Evolutionary conservation across 2,797 vertebrate genomes (phyloP).

Genomic region (Gymnopithys bicolor): DNA sequence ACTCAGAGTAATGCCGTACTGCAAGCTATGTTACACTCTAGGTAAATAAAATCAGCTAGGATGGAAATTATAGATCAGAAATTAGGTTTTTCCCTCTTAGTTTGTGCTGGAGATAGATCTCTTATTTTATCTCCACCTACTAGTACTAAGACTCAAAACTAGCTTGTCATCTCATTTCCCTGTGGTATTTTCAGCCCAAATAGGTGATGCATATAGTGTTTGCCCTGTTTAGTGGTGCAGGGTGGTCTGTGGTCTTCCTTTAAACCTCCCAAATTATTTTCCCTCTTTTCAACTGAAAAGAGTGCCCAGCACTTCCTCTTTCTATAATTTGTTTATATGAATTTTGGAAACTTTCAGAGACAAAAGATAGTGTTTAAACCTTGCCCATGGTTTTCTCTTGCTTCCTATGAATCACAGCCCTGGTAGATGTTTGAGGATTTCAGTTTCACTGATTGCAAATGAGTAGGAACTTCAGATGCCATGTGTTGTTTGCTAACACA

Average conservation of each 20-base stretch:
- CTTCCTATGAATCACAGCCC: neutral
- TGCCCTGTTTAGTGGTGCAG: neutral
- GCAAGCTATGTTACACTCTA: neutral
- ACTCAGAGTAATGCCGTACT: neutral
- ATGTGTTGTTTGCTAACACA: conserved; percentile 20
- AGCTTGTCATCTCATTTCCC: neutral
- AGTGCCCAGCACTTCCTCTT: neutral
- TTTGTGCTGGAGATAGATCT: neutral
- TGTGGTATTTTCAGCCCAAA: neutral
- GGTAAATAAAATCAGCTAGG: neutral
- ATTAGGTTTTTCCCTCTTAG: neutral
- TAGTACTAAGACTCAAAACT: neutral
- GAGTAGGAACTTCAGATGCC: conserved; percentile 11
- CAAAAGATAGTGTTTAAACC: conserved; percentile 1
- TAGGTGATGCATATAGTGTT: neutral
- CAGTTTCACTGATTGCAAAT: conserved; percentile 36
- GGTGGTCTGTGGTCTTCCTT: neutral
- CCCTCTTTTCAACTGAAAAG: neutral
- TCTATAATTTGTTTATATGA: conserved; percentile 31
- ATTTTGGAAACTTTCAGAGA: conserved; percentile 34
- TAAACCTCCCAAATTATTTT: neutral
- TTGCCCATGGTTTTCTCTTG: neutral
- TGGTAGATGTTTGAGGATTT: neutral
- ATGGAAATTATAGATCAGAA: neutral
- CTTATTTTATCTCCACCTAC: neutral